Conservation (phyloP, 1,140 invertebrate species). For the Rhagoletis pomonella region DNA sequence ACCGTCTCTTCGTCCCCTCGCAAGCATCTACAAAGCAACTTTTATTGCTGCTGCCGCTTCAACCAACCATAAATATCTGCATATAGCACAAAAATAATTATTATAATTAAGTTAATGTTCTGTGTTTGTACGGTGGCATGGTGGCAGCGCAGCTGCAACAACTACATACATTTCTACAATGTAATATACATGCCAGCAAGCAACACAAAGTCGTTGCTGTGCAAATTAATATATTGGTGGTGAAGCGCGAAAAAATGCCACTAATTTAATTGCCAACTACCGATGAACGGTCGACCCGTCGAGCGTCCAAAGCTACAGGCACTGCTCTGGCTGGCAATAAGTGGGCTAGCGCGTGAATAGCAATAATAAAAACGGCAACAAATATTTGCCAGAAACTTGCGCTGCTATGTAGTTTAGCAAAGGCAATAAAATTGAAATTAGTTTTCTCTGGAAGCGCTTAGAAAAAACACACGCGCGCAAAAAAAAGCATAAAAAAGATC, state of each 20-base stretch:
- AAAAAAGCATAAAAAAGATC: not conserved
- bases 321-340: not conserved
- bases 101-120: conserved; percentile 36
- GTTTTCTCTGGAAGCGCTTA: conserved; percentile 38
- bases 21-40: too few species aligned
- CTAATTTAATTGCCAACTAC: not conserved
- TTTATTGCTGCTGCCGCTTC: not conserved
- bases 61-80: not conserved
- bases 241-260: not conserved
- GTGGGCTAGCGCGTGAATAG: too few species aligned
- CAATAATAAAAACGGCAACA: too few species aligned
- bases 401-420: conserved; percentile 1
- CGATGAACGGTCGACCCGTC: not conserved
- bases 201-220: not conserved
- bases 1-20: not conserved
- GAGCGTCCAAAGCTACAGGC: not conserved
- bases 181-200: too few species aligned
- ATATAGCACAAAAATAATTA: conserved; percentile 20
- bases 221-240: not conserved
- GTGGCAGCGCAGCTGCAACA: not conserved
- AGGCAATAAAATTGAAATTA: conserved; percentile 45
- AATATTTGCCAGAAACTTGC: not conserved
- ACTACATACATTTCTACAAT: too few species aligned
- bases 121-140: not conserved
- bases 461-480: not conserved